Evolutionary conservation across 2,113 vertebrate genomes (phyloP).

Genomic region (Bagarius yarrelli): DNA sequence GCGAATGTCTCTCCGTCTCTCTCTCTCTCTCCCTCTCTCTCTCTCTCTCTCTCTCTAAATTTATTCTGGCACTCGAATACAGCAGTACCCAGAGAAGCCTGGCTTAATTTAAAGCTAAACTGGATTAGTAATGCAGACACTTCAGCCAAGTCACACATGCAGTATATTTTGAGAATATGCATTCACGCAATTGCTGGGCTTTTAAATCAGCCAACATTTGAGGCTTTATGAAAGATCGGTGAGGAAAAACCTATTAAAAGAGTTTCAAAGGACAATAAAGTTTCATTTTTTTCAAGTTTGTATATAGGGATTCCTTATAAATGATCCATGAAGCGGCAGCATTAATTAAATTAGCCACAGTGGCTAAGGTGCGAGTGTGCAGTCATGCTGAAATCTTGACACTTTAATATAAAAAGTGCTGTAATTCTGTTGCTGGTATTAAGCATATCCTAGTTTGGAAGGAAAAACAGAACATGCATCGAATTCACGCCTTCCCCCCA

Average conservation of each 20-base stretch:
- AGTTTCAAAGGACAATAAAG: constrained; percentile 13
- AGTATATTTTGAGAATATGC: constrained; percentile 26
- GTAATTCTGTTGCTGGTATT: not conserved
- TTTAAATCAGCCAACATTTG: not conserved
- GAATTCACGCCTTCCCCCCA: constrained; percentile 10
- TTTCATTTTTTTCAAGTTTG: not conserved
- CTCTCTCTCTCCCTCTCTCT: not conserved
- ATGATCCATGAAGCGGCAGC: not conserved
- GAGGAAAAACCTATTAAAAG: constrained; percentile 15
- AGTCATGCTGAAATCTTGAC: not conserved
- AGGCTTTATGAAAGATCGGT: not conserved
- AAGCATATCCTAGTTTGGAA: not conserved
- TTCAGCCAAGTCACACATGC: constrained; percentile 27
- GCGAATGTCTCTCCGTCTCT: not conserved
- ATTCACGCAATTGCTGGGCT: constrained; percentile 23
- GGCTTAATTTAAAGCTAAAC: constrained; percentile 27
- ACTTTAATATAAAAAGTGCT: not conserved
- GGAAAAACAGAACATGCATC: not conserved
- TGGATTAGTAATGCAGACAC: constrained; percentile 29
- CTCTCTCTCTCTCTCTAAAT: constrained; percentile 20
- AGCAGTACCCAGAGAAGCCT: not conserved
- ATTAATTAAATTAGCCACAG: not conserved
- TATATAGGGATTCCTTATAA: not conserved
- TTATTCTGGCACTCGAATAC: constrained; percentile 18
- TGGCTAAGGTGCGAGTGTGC: not conserved